These are phyloP conservation scores for Vipera ursinii DNA, from an alignment of 2,797 vertebrate species.

Conservation along the genomic window DNA sequence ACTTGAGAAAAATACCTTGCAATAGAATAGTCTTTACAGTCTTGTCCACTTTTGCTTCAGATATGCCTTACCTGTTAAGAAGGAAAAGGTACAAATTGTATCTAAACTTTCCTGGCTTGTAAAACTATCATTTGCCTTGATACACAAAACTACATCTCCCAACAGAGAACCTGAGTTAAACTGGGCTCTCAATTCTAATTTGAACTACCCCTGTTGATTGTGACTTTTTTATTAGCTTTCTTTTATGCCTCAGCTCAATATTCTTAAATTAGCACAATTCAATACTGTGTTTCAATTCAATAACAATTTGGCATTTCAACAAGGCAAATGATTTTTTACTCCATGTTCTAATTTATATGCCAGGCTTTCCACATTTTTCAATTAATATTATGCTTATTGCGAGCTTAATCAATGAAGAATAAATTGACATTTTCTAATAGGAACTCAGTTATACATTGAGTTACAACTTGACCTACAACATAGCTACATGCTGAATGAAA, in stretches of 20 bases:
- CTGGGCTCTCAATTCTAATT: neutral
- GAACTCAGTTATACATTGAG: neutral
- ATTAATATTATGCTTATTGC: slow-evolving; percentile 29
- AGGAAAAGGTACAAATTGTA: neutral
- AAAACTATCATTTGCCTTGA: neutral
- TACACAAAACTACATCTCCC: neutral
- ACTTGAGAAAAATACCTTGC: neutral
- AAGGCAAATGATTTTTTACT: slow-evolving; percentile 12
- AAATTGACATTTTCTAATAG: slow-evolving; percentile 18
- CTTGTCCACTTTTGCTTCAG: neutral
- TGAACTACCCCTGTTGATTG: neutral
- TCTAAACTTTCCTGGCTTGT: neutral
- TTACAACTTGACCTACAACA: neutral
- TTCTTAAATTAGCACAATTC: slow-evolving; percentile 29
- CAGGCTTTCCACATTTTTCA: neutral
- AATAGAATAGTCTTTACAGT: neutral
- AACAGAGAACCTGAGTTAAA: neutral
- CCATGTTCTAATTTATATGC: slow-evolving; percentile 20
- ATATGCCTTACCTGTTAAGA: neutral
- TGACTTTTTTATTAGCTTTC: slow-evolving; percentile 7
- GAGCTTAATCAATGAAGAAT: slow-evolving; percentile 17
- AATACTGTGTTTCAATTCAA: slow-evolving; percentile 19
- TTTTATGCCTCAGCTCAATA: slow-evolving; percentile 11
- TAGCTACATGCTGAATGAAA: neutral
- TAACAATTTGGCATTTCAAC: slow-evolving; percentile 6